Evolutionary conservation across 2,888 invertebrate species (phyloP).

Genomic region (Tetanocera ferruginea): DNA sequence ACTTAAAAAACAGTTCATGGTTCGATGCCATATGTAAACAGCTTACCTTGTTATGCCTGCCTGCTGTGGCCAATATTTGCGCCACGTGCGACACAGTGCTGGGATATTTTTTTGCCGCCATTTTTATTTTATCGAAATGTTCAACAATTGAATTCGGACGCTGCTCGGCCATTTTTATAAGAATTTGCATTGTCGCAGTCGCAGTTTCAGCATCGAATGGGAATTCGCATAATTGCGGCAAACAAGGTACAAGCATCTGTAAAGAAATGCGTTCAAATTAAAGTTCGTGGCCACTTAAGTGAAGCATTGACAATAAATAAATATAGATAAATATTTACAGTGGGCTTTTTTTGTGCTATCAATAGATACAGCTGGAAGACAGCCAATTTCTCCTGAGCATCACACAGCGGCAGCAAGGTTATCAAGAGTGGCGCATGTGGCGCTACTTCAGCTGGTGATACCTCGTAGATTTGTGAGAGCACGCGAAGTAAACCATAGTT

Average conservation of each 20-base stretch:
- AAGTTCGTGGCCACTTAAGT: neutral
- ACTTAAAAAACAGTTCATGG: no score
- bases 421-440: constrained; percentile 88
- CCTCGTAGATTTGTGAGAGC: constrained; percentile 90
- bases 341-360: constrained; percentile 85
- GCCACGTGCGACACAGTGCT: constrained; percentile 78
- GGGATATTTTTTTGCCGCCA: constrained; percentile 77
- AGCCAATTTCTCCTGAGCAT: constrained; percentile 87
- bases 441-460: constrained; percentile 87
- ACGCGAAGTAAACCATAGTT: constrained; percentile 91
- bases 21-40: neutral
- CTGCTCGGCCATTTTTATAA: constrained; percentile 80
- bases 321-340: constrained; percentile 70
- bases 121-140: constrained; percentile 78
- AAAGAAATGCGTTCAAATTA: constrained; percentile 38
- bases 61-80: constrained; percentile 79
- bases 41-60: constrained; percentile 78
- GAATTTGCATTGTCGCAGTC: constrained; percentile 79
- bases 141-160: constrained; percentile 80
- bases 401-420: constrained; percentile 82
- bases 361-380: constrained; percentile 85
- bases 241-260: constrained; percentile 83
- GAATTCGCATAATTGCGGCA: constrained; percentile 86
- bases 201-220: constrained; percentile 75
- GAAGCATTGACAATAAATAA: neutral